Evolutionary conservation across 2,797 vertebrate species (phyloP).

Genomic region (Urophycis tenuis): DNA sequence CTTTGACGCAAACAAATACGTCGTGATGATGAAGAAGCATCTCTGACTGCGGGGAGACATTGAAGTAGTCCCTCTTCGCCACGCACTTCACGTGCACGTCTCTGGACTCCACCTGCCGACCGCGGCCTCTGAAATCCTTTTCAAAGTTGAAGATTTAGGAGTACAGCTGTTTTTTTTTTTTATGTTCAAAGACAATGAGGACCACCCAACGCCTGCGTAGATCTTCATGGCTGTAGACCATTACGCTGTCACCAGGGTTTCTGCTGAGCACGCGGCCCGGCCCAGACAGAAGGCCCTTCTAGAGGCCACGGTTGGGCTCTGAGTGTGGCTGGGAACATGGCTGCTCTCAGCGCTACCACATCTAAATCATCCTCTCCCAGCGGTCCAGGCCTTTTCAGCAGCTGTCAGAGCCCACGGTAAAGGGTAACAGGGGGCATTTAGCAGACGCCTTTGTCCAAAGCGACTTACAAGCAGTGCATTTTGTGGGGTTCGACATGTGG

Average conservation of each 20-base stretch:
- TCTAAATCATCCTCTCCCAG: neutral
- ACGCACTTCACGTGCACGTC: too few species aligned
- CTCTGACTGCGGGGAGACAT: neutral
- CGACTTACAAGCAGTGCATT: too few species aligned
- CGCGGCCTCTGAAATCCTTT: neutral
- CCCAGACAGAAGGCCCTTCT: neutral
- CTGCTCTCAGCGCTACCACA: neutral
- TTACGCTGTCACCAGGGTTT: neutral
- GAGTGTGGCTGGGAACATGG: neutral
- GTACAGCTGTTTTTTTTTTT: too few species aligned
- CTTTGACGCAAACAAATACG: too few species aligned
- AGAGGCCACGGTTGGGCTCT: neutral
- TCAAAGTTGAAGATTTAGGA: neutral
- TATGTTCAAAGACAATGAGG: too few species aligned
- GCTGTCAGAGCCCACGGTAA: constrained; percentile 33
- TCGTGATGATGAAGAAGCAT: neutral
- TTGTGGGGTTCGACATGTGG: too few species aligned
- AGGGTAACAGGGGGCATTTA: too few species aligned
- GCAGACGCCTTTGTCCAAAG: too few species aligned
- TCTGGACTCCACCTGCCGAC: neutral
- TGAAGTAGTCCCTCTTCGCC: too few species aligned
- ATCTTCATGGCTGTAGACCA: neutral
- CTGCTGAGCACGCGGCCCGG: neutral
- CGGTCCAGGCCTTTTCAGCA: constrained; percentile 34
- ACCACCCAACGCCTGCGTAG: too few species aligned